These are phyloP conservation scores for Malaclemys terrapin DNA, from an alignment of 2,113 vertebrate genomes.

Conservation along the genomic window DNA sequence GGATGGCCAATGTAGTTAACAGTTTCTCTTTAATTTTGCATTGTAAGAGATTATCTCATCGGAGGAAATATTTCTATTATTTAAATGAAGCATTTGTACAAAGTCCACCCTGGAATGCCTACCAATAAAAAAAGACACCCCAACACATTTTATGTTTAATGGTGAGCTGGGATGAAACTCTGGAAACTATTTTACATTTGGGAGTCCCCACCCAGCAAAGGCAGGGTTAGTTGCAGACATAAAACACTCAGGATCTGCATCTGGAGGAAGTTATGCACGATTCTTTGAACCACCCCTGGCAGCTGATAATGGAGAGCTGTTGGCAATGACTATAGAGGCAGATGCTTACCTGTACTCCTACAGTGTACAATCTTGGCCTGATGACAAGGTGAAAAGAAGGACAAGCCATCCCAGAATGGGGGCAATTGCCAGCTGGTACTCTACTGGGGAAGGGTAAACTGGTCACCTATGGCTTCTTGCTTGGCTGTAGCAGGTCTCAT, in stretches of 20 bases:
- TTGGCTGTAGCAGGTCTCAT: constrained; percentile 69
- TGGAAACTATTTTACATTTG: constrained; percentile 37
- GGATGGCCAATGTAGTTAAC: neutral
- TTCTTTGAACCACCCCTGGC: constrained; percentile 72
- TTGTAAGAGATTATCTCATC: neutral
- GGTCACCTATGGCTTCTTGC: constrained; percentile 78
- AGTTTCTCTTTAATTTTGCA: constrained; percentile 36
- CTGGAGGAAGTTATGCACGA: constrained; percentile 61
- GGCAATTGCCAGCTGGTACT: constrained; percentile 81
- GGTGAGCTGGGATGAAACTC: constrained; percentile 51
- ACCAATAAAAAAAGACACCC: neutral
- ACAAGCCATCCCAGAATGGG: constrained; percentile 79
- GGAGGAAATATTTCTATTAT: constrained; percentile 9
- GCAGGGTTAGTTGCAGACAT: constrained; percentile 49
- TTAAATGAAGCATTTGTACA: constrained; percentile 12
- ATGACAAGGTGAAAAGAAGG: constrained; percentile 86
- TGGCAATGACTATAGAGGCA: constrained; percentile 82
- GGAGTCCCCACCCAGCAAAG: constrained; percentile 48
- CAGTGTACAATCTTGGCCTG: constrained; percentile 78
- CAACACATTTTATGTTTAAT: constrained; percentile 23
- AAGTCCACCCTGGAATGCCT: constrained; percentile 28
- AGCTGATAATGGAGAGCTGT: constrained; percentile 79
- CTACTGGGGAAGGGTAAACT: constrained; percentile 78
- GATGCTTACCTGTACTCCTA: constrained; percentile 84
- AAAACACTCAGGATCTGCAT: constrained; percentile 49